These are phyloP conservation scores for Tiliacea aurago DNA, from an alignment of 2,888 invertebrate species.

Conservation along the genomic window DNA sequence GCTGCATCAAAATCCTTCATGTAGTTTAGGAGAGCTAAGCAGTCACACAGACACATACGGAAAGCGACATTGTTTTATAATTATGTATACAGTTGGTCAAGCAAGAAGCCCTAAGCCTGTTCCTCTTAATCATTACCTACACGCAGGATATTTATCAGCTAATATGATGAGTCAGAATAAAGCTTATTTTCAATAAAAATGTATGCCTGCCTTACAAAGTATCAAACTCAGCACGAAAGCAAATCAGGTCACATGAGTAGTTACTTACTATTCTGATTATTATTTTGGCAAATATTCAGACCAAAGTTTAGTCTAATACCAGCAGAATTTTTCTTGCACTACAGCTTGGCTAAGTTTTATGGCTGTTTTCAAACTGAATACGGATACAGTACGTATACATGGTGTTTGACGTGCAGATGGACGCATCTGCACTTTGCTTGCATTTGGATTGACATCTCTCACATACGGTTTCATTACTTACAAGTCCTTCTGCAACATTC, in stretches of 20 bases:
- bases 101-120: not conserved
- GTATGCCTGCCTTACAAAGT: not conserved
- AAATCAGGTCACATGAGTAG: not conserved
- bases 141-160: conserved; percentile 8
- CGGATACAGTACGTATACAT: not conserved
- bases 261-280: not conserved
- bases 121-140: not conserved
- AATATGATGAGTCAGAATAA: conserved; percentile 16
- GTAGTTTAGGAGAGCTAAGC: not conserved
- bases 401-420: not conserved
- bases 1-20: not conserved
- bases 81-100: not conserved
- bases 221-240: not conserved
- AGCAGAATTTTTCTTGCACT: not conserved
- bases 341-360: not conserved
- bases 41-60: not conserved
- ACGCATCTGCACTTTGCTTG: not conserved
- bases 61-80: not conserved
- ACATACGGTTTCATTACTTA: not conserved
- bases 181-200: not conserved
- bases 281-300: not conserved
- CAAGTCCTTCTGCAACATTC: not conserved
- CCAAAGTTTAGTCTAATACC: not conserved
- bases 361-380: not conserved
- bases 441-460: not conserved